These are phyloP conservation scores for Esox lucius DNA, from an alignment of 2,797 vertebrate genomes.

Conservation along the genomic window DNA sequence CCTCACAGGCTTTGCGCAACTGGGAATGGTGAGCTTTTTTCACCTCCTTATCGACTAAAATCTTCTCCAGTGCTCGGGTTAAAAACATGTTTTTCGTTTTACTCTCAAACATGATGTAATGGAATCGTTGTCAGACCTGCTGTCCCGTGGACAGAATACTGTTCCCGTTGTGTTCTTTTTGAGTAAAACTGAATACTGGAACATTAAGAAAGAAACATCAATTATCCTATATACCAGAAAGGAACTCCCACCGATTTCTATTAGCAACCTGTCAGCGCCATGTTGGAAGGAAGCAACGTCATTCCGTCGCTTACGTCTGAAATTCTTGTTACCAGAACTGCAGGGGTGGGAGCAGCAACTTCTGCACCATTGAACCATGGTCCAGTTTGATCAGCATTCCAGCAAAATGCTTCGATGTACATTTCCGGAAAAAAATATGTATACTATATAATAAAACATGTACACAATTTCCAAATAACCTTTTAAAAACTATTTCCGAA, in stretches of 20 bases:
- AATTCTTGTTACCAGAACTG: slow-evolving; percentile 7
- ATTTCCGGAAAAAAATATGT: not conserved
- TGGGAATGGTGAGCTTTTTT: slow-evolving; percentile 88
- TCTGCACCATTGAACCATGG: not conserved
- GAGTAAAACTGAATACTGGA: slow-evolving; percentile 24
- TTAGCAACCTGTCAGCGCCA: slow-evolving; percentile 81
- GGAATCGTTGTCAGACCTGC: slow-evolving; percentile 41
- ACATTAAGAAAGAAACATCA: slow-evolving; percentile 42
- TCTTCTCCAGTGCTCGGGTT: slow-evolving; percentile 88
- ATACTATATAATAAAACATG: not conserved
- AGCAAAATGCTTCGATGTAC: not conserved
- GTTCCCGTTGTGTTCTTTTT: slow-evolving; percentile 14
- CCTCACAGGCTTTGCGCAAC: slow-evolving; percentile 88
- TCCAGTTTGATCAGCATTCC: not conserved
- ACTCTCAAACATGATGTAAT: slow-evolving; percentile 82
- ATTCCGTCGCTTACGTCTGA: slow-evolving; percentile 64
- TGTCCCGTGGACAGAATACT: slow-evolving; percentile 9
- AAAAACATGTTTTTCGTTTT: slow-evolving; percentile 89
- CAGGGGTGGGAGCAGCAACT: not conserved
- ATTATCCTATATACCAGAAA: slow-evolving; percentile 37
- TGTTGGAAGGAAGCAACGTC: slow-evolving; percentile 91
- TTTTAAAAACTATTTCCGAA: not conserved
- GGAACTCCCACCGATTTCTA: slow-evolving; percentile 65
- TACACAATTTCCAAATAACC: not conserved
- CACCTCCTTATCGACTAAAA: slow-evolving; percentile 90